Percentiles rank a stretch among this genome's conserved stretches.
These are phyloP conservation scores for Dicrurus megarhynchus DNA, from an alignment of 2,113 vertebrate genomes.

Conservation along the genomic window DNA sequence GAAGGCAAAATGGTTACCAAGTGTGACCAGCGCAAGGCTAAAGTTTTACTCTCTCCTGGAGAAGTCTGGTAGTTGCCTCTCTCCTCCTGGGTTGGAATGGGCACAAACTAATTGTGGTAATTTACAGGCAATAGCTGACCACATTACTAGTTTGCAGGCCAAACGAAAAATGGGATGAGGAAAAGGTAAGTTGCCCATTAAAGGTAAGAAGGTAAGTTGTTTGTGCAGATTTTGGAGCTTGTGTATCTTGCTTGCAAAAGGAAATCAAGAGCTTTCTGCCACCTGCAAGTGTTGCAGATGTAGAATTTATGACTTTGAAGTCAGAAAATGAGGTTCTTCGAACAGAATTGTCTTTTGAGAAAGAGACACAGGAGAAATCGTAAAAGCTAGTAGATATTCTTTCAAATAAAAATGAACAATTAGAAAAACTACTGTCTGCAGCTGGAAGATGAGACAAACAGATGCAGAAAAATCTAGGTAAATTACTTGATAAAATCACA, in stretches of 20 bases:
- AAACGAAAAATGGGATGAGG: not conserved
- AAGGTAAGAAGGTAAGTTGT: not conserved
- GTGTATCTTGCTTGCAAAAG: not conserved
- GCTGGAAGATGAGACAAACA: not conserved
- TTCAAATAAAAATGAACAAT: not conserved
- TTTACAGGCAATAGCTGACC: not conserved
- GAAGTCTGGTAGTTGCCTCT: not conserved
- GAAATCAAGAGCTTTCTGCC: not conserved
- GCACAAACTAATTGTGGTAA: not conserved
- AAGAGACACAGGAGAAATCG: not conserved
- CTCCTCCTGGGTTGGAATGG: not conserved
- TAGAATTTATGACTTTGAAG: not conserved
- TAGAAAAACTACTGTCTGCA: not conserved
- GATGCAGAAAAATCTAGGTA: not conserved
- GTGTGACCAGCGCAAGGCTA: not conserved
- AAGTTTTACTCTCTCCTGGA: not conserved
- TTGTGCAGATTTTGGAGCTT: not conserved
- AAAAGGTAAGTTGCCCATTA: not conserved
- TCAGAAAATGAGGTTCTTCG: not conserved
- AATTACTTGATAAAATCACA: not conserved
- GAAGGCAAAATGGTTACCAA: not conserved
- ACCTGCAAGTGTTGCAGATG: not conserved
- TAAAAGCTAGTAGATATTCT: not conserved
- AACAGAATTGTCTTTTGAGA: not conserved
- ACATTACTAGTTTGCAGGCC: not conserved